Evolutionary conservation across 2,797 vertebrate species (phyloP).

Genomic region (Chrysocyon brachyurus): DNA sequence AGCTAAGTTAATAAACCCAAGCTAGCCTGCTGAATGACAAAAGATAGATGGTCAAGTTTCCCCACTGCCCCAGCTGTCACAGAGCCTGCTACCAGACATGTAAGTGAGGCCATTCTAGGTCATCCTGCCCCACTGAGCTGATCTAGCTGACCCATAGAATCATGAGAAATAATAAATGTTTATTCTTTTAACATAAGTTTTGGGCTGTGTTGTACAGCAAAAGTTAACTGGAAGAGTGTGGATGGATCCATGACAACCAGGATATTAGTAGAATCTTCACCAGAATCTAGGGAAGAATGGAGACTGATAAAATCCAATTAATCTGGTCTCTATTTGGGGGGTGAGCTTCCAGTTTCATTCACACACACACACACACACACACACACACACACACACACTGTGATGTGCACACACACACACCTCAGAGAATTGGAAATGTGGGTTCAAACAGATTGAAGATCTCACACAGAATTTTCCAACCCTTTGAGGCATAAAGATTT

Average conservation of each 20-base stretch:
- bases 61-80: not conserved
- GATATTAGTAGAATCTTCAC: not conserved
- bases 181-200: conserved; percentile 22
- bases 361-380: not conserved
- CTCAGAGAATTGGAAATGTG: not conserved
- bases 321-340: not conserved
- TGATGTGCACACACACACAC: not conserved
- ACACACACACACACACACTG: not conserved
- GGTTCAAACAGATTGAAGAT: not conserved
- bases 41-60: not conserved
- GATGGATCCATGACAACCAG: not conserved
- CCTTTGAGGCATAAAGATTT: not conserved
- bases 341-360: not conserved
- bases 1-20: not conserved
- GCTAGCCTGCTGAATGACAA: not conserved
- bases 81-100: not conserved
- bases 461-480: not conserved
- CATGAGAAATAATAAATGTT: not conserved
- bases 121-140: not conserved
- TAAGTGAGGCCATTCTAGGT: not conserved
- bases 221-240: not conserved
- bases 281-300: not conserved
- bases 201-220: not conserved
- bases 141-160: not conserved
- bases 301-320: not conserved